Evolutionary conservation across 2,113 vertebrate species (phyloP).

Genomic region (Etheostoma spectabile): DNA sequence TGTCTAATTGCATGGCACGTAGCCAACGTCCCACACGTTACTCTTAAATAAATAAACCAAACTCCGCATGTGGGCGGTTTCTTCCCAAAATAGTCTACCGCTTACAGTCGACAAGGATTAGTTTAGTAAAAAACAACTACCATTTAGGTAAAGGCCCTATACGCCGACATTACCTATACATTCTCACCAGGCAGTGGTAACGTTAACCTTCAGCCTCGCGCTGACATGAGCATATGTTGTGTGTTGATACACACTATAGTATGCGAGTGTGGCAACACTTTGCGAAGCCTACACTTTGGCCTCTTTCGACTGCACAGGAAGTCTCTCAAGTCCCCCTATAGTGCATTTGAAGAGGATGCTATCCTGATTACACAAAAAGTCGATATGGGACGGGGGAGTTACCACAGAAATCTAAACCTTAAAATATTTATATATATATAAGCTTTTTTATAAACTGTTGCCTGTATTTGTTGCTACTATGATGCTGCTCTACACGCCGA

Average conservation of each 20-base stretch:
- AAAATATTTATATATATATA: too few relatives aligned
- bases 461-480: neutral
- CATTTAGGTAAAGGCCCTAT: too few relatives aligned
- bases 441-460: neutral
- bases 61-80: neutral
- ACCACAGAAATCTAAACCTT: neutral
- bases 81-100: neutral
- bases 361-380: neutral
- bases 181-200: too few relatives aligned
- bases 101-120: too few relatives aligned
- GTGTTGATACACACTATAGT: neutral
- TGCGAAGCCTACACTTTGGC: conserved; percentile 31
- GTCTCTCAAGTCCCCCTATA: neutral
- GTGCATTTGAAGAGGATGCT: neutral
- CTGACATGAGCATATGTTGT: conserved; percentile 7
- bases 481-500: neutral
- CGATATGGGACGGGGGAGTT: neutral
- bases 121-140: too few relatives aligned
- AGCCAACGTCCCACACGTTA: too few relatives aligned
- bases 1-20: neutral
- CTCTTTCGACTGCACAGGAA: neutral
- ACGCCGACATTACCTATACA: too few relatives aligned
- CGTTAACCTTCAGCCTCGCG: neutral
- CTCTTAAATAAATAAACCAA: neutral
- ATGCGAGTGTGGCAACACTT: neutral